Evolutionary conservation across 2,888 invertebrate genomes (phyloP).

Genomic region (Coecobrya sp.): DNA sequence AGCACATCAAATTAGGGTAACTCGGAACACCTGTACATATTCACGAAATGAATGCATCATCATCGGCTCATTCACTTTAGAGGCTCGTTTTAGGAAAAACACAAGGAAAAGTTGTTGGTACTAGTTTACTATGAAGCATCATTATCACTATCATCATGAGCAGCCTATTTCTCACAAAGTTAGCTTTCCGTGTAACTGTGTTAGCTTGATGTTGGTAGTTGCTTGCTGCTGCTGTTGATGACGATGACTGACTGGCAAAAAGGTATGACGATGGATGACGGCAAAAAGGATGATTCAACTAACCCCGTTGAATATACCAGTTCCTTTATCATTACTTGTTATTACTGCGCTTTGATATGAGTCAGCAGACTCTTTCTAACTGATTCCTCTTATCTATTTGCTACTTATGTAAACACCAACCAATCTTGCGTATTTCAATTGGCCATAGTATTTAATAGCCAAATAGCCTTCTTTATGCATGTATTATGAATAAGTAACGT

Average conservation of each 20-base stretch:
- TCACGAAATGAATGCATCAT: conserved; percentile 40
- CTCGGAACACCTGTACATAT: conserved; percentile 71
- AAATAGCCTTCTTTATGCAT: background rate
- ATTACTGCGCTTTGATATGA: conserved; percentile 67
- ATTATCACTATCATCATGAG: conserved; percentile 37
- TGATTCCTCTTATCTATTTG: conserved; percentile 10
- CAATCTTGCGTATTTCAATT: background rate
- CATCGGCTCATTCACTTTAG: conserved; percentile 2
- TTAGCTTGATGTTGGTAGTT: conserved; percentile 55
- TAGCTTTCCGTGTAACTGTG: conserved; percentile 80
- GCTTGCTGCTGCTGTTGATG: conserved; percentile 39
- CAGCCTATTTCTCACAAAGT: conserved; percentile 80
- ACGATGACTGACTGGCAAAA: conserved; percentile 1
- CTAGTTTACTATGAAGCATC: conserved; percentile 68
- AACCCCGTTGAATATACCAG: conserved; percentile 63
- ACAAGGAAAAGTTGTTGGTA: conserved; percentile 77
- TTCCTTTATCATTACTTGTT: conserved; percentile 59
- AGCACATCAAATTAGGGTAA: conserved; percentile 69
- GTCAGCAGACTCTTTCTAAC: conserved; percentile 59
- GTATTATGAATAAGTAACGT: background rate
- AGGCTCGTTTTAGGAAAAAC: conserved; percentile 61
- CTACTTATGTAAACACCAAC: background rate
- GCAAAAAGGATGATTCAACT: conserved; percentile 59
- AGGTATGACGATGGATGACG: conserved; percentile 46
- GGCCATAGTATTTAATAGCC: too few relatives aligned